A percentile compares a stretch with the other conserved stretches of the same genome.
phyloP scores from a whole-genome alignment of 1,140 invertebrate genomes.

The Scaptomyza pallida region DNA sequence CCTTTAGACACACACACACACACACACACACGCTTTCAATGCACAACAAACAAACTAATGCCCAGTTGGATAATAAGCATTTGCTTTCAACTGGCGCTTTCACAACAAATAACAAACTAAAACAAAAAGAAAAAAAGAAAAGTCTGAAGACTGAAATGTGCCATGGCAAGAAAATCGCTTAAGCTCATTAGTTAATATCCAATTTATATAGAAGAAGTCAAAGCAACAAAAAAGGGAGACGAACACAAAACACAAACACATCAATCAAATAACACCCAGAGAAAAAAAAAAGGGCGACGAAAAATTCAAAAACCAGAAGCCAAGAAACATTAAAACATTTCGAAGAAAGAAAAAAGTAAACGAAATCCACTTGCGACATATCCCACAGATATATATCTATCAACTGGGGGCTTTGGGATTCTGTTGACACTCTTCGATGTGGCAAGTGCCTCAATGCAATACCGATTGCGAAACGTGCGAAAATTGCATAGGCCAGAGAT shows the following conservation, averaged over 20 bases:
- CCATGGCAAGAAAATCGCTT: slow-evolving; percentile 57
- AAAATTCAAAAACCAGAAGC: slow-evolving; percentile 34
- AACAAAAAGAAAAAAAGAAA: not conserved
- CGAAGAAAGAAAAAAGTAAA: slow-evolving; percentile 35
- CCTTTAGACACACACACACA: slow-evolving; percentile 8
- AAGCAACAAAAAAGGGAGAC: slow-evolving; percentile 23
- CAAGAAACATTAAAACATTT: slow-evolving; percentile 65
- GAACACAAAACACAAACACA: too few relatives aligned
- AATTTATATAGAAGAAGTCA: slow-evolving; percentile 68
- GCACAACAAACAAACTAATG: not conserved
- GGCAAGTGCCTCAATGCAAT: slow-evolving; percentile 3
- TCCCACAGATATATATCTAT: not conserved
- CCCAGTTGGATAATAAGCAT: slow-evolving; percentile 6
- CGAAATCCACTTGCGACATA: slow-evolving; percentile 38
- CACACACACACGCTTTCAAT: slow-evolving; percentile 61
- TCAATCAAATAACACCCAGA: slow-evolving; percentile 65
- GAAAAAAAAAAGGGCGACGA: slow-evolving; percentile 1
- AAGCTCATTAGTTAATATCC: slow-evolving; percentile 82
- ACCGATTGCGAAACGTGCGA: slow-evolving; percentile 41
- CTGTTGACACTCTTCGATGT: slow-evolving; percentile 39
- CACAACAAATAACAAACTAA: slow-evolving; percentile 27
- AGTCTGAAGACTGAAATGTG: slow-evolving; percentile 12
- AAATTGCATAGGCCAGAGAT: slow-evolving; percentile 19
- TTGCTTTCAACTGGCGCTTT: slow-evolving; percentile 58
- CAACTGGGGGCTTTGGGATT: not conserved